These are phyloP conservation scores for Neoseiulus cucumeris DNA, from an alignment of 1,140 invertebrate species.

Conservation along the genomic window DNA sequence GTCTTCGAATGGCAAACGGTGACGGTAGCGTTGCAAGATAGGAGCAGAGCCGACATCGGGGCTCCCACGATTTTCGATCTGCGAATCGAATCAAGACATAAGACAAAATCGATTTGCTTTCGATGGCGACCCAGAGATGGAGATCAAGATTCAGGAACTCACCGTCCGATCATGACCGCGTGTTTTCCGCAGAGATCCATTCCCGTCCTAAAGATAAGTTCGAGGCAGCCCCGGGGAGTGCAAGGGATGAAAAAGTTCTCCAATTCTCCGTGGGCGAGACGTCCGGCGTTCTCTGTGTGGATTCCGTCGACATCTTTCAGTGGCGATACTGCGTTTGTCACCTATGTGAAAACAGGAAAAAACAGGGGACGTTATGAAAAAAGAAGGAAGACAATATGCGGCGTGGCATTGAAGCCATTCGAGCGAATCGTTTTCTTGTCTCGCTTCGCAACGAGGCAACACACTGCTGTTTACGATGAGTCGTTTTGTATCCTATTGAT, in stretches of 20 bases:
- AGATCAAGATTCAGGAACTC: no score
- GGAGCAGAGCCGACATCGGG: slow-evolving; percentile 74
- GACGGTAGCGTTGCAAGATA: slow-evolving; percentile 91
- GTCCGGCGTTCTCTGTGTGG: slow-evolving; percentile 76
- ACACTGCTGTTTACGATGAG: no score
- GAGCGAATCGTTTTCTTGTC: no score
- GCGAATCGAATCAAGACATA: slow-evolving; percentile 27
- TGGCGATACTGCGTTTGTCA: slow-evolving; percentile 64
- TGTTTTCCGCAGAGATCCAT: slow-evolving; percentile 17
- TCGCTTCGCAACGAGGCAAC: no score
- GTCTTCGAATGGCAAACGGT: slow-evolving; percentile 92
- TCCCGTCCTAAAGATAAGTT: slow-evolving; percentile 56
- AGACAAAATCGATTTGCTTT: no score
- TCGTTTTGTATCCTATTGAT: no score
- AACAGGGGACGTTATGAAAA: no score
- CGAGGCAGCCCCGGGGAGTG: slow-evolving; percentile 76
- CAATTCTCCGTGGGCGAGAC: slow-evolving; percentile 48
- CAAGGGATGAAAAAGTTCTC: slow-evolving; percentile 53
- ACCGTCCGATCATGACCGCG: not conserved
- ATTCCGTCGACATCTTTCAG: slow-evolving; percentile 87
- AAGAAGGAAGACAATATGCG: no score
- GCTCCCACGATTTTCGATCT: slow-evolving; percentile 88
- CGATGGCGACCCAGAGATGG: no score
- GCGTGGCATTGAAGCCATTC: no score
- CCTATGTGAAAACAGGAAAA: slow-evolving; percentile 18